Base-by-base conservation (phyloP, 1,140 invertebrate genomes). In the Dinothrombium tinctorium region DNA sequence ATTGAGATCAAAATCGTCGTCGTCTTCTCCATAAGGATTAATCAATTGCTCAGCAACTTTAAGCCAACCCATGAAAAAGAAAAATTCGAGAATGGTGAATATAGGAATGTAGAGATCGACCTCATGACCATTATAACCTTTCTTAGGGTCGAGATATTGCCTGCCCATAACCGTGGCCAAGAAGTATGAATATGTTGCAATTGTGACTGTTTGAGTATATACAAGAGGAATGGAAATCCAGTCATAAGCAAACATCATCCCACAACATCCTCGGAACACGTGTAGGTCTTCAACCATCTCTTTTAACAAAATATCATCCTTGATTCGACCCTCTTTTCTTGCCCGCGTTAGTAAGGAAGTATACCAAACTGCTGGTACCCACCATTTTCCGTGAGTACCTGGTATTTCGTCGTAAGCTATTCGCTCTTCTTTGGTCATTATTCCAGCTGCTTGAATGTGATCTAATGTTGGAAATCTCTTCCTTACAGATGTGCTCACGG, bases 61-160 rank as follows among this genome's bases (percentile, higher is more conserved):
- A 22, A 94, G 59, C 86, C 86, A 92, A 15, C 87, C 86, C 51
- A 92, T 76, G 64, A 90, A 94, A 60, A 92, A 92, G 55, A 83
- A 80, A 57, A 92, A 92, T 78, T 86, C 64, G 36, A 69, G 69
- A 57, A 49, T 46, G n/a, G 48, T 51, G 29, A 56, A 51, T 53
- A 60, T 42, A 20, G 45, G 53, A 37, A 48, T 35, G 36, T 47
- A 51, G 20, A 52, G 38, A 44, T 54, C 51, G 24, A 54, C 44
- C 15, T 51, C 50, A 45, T 54, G 48, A 2, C 44, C 42, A 17
- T 43, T 33, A 39, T 51, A 54, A 5, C 45, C 47, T 37, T 58
- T 49, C 7, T 41, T 38, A 9, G 68, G 64, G 0, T 69, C 63
- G 33, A 89, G 67, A 58, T 80, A 75, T 58, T 86, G 80, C 22